Evolutionary conservation across 2,888 invertebrate genomes (phyloP).

Genomic region (Parnassius mnemosyne): DNA sequence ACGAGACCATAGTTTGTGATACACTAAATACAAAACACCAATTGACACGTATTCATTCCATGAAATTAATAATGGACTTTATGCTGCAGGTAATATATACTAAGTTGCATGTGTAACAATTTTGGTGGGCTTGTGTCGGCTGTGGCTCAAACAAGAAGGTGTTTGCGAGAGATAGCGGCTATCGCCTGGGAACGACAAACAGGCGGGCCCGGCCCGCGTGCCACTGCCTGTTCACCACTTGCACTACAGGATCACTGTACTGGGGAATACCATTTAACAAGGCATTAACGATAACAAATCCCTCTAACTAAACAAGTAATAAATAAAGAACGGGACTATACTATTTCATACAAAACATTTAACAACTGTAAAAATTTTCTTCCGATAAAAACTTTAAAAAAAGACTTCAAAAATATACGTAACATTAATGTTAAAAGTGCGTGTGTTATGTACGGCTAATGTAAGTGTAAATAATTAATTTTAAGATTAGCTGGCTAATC

Average conservation of each 20-base stretch:
- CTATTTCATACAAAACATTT: background rate
- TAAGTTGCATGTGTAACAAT: slow-evolving; percentile 21
- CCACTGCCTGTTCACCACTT: slow-evolving; percentile 62
- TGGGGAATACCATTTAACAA: slow-evolving; percentile 35
- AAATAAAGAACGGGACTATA: background rate
- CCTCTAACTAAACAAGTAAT: background rate
- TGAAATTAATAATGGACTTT: slow-evolving; percentile 7
- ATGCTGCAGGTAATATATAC: slow-evolving; percentile 9
- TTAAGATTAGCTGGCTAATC: no score
- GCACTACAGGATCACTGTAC: slow-evolving; percentile 51
- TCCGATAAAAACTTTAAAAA: no score
- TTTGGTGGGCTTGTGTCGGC: slow-evolving; percentile 50
- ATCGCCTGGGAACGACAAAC: slow-evolving; percentile 79
- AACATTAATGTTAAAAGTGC: no score
- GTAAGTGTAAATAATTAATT: no score
- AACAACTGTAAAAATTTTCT: no score
- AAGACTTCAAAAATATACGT: no score
- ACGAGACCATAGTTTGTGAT: slow-evolving; percentile 36
- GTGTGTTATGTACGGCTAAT: no score
- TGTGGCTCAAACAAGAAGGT: slow-evolving; percentile 72
- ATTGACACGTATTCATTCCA: slow-evolving; percentile 11
- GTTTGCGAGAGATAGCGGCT: slow-evolving; percentile 76
- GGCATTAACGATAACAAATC: slow-evolving; percentile 2
- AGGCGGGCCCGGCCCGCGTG: slow-evolving; percentile 64
- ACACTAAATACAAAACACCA: slow-evolving; percentile 31